A percentile compares a stretch with the other conserved stretches of the same genome.
Conservation (phyloP, 2,888 invertebrate species). For the Lycocerus yunnanus region DNA sequence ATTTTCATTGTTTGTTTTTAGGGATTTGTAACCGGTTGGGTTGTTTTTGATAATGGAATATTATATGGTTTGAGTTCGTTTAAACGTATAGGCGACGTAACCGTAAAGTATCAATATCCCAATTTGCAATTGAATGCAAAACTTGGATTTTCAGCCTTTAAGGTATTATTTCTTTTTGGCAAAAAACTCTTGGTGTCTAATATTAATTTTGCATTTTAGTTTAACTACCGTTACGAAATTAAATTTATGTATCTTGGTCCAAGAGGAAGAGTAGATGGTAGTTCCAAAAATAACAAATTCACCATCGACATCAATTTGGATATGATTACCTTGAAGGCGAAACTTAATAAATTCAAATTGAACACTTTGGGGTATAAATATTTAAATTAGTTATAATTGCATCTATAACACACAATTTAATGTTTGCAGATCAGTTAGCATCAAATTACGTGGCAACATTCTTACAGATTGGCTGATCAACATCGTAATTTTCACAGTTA, state of each 20-base stretch:
- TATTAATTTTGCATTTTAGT: slow-evolving; percentile 1
- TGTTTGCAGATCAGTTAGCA: not conserved
- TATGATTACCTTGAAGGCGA: slow-evolving; percentile 6
- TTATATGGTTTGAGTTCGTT: not conserved
- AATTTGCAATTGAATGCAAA: not conserved
- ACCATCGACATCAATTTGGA: slow-evolving; percentile 9
- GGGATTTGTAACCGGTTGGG: slow-evolving; percentile 9
- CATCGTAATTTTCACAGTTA: not conserved
- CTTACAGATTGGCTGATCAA: not conserved
- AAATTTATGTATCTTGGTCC: slow-evolving; percentile 17
- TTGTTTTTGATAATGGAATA: not conserved
- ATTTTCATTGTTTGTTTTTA: not conserved
- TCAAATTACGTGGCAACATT: not conserved
- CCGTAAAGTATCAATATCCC: not conserved
- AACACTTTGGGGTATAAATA: slow-evolving; percentile 6
- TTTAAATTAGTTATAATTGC: not conserved
- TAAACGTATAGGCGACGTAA: not conserved
- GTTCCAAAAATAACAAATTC: slow-evolving; percentile 5
- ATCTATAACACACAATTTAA: not conserved
- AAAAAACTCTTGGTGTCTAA: not conserved
- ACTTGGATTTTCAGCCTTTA: slow-evolving; percentile 2
- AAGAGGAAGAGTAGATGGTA: slow-evolving; percentile 1
- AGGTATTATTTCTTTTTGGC: not conserved
- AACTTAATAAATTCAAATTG: slow-evolving; percentile 1
- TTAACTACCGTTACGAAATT: slow-evolving; percentile 7